These are phyloP conservation scores for Capitulum mitella DNA, from an alignment of 2,888 invertebrate genomes.

Conservation along the genomic window DNA sequence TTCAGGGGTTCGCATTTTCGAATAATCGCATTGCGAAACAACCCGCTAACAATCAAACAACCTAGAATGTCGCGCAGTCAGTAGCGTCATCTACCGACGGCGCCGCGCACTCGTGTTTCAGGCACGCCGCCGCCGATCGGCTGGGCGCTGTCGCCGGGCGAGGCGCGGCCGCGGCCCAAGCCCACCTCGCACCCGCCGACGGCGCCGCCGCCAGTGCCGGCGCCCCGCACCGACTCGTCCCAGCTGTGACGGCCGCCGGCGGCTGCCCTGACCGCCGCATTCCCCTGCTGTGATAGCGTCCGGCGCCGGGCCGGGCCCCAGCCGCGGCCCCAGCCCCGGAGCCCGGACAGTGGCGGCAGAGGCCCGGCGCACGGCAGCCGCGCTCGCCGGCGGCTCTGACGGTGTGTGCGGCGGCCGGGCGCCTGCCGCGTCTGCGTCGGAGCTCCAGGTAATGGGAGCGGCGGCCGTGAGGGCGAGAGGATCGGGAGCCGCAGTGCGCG, in stretches of 20 bases:
- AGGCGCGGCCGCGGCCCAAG: not conserved
- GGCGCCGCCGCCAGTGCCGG: slow-evolving; percentile 16
- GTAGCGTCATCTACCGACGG: not conserved
- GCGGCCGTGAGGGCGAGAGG: too few species aligned
- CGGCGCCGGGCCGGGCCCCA: not conserved
- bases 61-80: not conserved
- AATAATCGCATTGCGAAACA: too few species aligned
- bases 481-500: too few species aligned
- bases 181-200: not conserved
- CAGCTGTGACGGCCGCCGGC: not conserved
- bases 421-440: too few species aligned
- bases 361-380: not conserved
- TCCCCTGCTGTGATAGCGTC: too few species aligned
- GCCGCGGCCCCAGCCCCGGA: not conserved
- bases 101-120: not conserved
- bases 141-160: not conserved
- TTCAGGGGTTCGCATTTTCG: not conserved
- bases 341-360: not conserved
- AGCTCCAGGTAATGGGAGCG: too few species aligned
- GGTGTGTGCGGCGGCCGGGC: too few species aligned
- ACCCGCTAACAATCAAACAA: too few species aligned
- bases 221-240: not conserved
- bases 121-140: slow-evolving; percentile 9
- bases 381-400: too few species aligned
- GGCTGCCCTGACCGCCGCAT: too few species aligned